Evolutionary conservation across 1,140 invertebrate species (phyloP), one percentile per base, ranked within the genome.

Genomic region (Ceratosolen solmsi): DNA sequence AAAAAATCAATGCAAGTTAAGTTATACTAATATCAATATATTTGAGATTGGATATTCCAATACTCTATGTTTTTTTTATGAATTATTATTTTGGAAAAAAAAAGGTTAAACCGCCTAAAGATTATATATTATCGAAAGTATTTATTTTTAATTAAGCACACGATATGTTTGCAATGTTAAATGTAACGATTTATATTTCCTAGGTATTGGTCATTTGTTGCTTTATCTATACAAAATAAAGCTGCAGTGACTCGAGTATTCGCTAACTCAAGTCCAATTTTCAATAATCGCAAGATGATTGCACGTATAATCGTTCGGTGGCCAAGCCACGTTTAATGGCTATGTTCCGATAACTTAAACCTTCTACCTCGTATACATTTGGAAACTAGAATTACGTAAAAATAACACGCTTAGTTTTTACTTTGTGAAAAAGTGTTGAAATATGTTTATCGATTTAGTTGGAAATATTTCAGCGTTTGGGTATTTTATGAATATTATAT

Each of bases 221-320:
- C 2, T 0, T 75, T 58, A 56, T 75, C 51, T 36, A 51, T 25
- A 65, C n/a, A 65, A 51, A 77, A 65, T 33, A 77, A 65, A 65
- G 75, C 75, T 65, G 38, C 25, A 65, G 38, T 63, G 58, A 63
- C 22, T 76, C 13, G 0, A 63, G 20, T 20, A 58, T 54, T 36
- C 17, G 33, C n/a, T 60, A 75, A 63, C 58, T 49, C 11, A 13
- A 77, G 17, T 77, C 15, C 25, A 77, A 77, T 77, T 77, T 63
- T 63, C 38, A 65, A 77, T 77, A 63, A 65, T 65, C 54, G 74
- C 74, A 49, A 33, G 58, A 77, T 65, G 58, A 77, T 77, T 65
- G 41, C 58, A 33, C 38, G 2, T 27, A 22, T 75, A 75, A 77
- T 65, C 36, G 58, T 65, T 65, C 2, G 38, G 4, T 33, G 30